Conservation (phyloP, 1,140 invertebrate species). For the Aporrectodea caliginosa region DNA sequence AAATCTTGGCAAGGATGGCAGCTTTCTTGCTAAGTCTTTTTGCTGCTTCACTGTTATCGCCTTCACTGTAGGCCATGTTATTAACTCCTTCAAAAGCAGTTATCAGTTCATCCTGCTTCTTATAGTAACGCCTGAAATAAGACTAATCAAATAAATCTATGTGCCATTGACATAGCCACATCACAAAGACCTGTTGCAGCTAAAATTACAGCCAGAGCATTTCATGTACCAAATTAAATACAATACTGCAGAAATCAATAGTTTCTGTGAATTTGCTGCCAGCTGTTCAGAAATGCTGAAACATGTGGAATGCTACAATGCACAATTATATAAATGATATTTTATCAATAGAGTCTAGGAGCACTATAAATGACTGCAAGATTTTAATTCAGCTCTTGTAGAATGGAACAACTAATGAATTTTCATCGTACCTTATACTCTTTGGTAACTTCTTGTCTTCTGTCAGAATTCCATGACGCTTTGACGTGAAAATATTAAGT, state of each 20-base stretch:
- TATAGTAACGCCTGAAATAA: constrained; percentile 46
- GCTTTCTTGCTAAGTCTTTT: constrained; percentile 26
- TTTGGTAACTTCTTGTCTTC: constrained; percentile 36
- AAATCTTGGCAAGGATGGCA: constrained; percentile 36
- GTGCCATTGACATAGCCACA: no score
- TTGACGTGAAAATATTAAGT: constrained; percentile 36
- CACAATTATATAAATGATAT: background rate
- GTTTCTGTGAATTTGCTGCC: background rate
- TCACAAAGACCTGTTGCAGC: no score
- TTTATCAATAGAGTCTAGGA: background rate
- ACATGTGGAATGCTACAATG: background rate
- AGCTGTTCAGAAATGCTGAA: background rate
- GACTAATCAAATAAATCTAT: no score
- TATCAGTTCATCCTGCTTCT: constrained; percentile 50
- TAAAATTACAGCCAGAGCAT: no score
- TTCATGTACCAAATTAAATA: background rate
- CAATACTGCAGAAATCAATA: background rate
- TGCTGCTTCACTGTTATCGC: background rate
- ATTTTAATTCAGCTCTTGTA: background rate
- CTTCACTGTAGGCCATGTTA: constrained; percentile 26
- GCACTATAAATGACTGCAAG: background rate
- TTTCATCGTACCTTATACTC: constrained; percentile 32
- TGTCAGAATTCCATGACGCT: constrained; percentile 34
- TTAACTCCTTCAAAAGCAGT: constrained; percentile 45
- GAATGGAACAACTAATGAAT: background rate